phyloP scores from a whole-genome alignment of 2,113 vertebrate species.

The Leptocoma aspasia region DNA sequence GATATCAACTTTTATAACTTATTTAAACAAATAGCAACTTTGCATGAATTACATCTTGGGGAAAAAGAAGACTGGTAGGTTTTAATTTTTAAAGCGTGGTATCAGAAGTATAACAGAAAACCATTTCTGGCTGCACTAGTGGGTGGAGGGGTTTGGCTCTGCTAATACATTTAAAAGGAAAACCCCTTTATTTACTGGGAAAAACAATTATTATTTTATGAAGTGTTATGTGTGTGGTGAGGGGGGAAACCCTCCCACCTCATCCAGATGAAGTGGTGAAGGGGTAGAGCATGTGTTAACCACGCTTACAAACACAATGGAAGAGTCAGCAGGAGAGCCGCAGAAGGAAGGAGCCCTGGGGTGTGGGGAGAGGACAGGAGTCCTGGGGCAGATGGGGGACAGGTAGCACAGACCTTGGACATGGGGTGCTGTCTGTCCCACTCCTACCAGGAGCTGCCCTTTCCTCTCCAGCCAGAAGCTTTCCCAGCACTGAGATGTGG shows the following conservation, averaged over 20 bases:
- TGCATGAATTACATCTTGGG: conserved; percentile 75
- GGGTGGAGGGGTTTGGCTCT: conserved; percentile 16
- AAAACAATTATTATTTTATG: neutral
- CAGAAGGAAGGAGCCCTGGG: neutral
- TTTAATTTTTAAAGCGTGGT: conserved; percentile 31
- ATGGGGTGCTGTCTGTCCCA: neutral
- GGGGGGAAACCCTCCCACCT: neutral
- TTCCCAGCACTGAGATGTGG: neutral
- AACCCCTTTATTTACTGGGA: neutral
- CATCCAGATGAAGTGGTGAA: fast-evolving
- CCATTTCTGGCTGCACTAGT: conserved; percentile 50
- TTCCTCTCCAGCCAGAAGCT: neutral
- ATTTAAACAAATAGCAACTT: conserved; percentile 74
- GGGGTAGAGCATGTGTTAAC: neutral
- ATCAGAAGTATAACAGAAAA: neutral
- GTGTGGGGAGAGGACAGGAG: neutral
- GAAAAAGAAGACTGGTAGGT: conserved; percentile 33
- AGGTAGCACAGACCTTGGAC: neutral
- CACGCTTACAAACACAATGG: neutral
- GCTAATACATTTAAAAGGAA: conserved; percentile 11
- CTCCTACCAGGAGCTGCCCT: neutral
- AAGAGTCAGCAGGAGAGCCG: neutral
- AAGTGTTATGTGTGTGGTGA: neutral
- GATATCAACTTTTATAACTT: conserved; percentile 74
- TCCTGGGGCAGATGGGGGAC: neutral